Conservation (phyloP, 1,140 invertebrate genomes). For the Condylostylus longicornis region DNA sequence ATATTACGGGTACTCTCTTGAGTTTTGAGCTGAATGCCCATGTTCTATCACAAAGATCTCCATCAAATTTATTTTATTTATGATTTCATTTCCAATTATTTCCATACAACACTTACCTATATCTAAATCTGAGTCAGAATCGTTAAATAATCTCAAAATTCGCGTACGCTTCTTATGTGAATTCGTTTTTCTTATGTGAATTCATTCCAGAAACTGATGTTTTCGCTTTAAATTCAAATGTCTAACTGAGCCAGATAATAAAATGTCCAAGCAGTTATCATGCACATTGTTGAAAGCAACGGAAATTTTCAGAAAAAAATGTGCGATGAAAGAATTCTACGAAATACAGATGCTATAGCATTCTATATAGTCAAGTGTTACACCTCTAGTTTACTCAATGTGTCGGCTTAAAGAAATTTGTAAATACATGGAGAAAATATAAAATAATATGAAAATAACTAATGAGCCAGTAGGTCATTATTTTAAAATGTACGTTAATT, state of each 20-base stretch:
- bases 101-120: background rate
- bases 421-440: background rate
- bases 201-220: background rate
- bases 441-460: background rate
- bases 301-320: background rate
- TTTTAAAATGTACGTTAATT: background rate
- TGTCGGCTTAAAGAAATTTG: background rate
- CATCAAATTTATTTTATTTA: background rate
- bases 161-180: background rate
- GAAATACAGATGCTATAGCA: background rate
- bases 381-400: background rate
- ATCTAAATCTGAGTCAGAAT: background rate
- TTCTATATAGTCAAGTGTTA: background rate
- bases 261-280: background rate
- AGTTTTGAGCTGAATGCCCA: background rate
- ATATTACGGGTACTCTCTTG: background rate
- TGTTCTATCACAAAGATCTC: background rate
- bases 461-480: background rate
- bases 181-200: background rate
- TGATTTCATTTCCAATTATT: background rate
- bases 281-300: background rate
- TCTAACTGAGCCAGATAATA: background rate
- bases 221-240: background rate
- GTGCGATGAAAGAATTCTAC: background rate
- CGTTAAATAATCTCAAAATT: background rate